Conservation (phyloP, 2,113 vertebrate genomes). For the Mystacornis crossleyi region DNA sequence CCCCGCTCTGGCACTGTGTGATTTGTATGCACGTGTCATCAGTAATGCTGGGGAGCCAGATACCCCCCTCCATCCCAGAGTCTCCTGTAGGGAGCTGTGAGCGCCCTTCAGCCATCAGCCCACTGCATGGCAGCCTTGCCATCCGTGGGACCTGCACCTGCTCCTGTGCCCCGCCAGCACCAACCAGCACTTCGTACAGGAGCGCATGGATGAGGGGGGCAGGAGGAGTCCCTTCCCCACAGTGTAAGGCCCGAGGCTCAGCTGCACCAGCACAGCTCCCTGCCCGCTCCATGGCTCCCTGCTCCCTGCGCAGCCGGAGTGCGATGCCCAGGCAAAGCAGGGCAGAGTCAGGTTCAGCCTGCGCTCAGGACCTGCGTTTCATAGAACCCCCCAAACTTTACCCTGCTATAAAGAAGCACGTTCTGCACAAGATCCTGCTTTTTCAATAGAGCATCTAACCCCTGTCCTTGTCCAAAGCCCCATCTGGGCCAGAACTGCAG, state of each 20-base stretch:
- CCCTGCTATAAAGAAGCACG: not conserved
- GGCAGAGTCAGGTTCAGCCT: not conserved
- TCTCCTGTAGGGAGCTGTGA: fast-evolving
- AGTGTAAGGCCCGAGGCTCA: fast-evolving
- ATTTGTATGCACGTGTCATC: fast-evolving
- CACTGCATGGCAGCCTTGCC: fast-evolving
- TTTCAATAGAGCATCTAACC: not conserved
- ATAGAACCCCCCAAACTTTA: not conserved
- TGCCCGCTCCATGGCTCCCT: fast-evolving
- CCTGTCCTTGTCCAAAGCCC: fast-evolving
- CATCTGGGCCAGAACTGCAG: fast-evolving
- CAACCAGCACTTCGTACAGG: fast-evolving
- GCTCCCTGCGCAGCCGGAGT: fast-evolving
- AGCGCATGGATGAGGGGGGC: fast-evolving
- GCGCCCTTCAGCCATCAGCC: not conserved
- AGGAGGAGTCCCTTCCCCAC: not conserved
- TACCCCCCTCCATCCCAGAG: not conserved
- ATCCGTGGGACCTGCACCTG: not conserved
- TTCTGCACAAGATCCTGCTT: not conserved
- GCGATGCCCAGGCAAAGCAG: not conserved
- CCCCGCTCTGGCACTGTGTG: fast-evolving
- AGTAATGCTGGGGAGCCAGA: fast-evolving
- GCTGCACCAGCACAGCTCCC: not conserved
- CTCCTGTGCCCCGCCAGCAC: not conserved
- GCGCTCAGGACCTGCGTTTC: fast-evolving